Base-by-base conservation (phyloP, 2,888 invertebrate genomes). In the Pyrrhia umbra region DNA sequence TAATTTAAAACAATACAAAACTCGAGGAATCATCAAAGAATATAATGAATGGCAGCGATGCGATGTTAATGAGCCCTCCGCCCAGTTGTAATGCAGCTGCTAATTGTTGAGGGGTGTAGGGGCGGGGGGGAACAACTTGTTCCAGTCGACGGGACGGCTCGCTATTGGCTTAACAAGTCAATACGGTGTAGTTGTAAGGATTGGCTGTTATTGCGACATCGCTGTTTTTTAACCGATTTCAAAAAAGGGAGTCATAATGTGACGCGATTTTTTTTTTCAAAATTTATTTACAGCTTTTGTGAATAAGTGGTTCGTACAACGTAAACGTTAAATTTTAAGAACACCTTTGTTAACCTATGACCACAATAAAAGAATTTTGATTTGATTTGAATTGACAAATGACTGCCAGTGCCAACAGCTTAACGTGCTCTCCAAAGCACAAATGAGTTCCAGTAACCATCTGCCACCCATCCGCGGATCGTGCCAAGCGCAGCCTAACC, bases 61-160 rank as follows among this genome's bases (percentile, higher is more conserved):
- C 39, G 27, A 58, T 40, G 37, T 46, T 71, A 77, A 71, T 39
- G 56, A 77, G 66, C 16, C 45, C 77, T 25, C 47, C 43, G 42
- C 59, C 56, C 16, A 39, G 69, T 79, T 65, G 62, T 76, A 75
- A 75, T 75, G 77, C 57, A 59, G 66, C 37, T 43, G 54, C 46
- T 79, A 75, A 75, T 75, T 75, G 79, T 65, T 42, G 15, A 10
- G 50, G 50, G 21, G 42, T 13, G 0, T 1, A 2, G 4, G 13
- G 20, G 20, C 16, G 16, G 1, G 0, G 3, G 23, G 68, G 42
- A 45, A 45, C 49, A 68, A 62, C 21, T 66, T 54, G 63, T 72
- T 50, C 16, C 45, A 39, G 23, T 21, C 9, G 52, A 49, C 52
- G 46, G 46, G 16, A 20, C 20, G 42, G 54, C 43, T 62, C 40